These are phyloP conservation scores for Mustela nigripes DNA, from an alignment of 2,113 vertebrate species.

Conservation along the genomic window DNA sequence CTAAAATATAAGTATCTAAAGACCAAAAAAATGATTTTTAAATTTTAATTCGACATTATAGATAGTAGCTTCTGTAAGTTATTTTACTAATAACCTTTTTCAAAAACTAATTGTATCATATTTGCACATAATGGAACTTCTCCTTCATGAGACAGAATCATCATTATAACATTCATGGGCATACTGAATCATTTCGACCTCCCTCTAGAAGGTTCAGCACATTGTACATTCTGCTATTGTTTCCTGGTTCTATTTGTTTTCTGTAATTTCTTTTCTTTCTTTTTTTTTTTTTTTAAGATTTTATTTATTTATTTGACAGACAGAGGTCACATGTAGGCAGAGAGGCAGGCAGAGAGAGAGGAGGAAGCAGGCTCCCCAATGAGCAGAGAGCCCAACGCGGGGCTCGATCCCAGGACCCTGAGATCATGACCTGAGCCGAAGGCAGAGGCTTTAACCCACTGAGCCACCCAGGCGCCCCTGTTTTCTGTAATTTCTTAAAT, in stretches of 20 bases:
- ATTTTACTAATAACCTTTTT: slow-evolving; percentile 13
- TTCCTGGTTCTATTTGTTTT: background rate
- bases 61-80: background rate
- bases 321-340: too few species aligned
- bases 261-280: too few species aligned
- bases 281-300: too few species aligned
- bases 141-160: background rate
- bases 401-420: too few species aligned
- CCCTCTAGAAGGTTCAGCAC: background rate
- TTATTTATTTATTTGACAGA: too few species aligned
- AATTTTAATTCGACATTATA: slow-evolving; percentile 50
- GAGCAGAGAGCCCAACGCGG: too few species aligned
- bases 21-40: background rate
- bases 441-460: too few species aligned
- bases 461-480: too few species aligned
- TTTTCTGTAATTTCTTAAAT: background rate
- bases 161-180: background rate
- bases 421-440: too few species aligned
- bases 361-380: too few species aligned
- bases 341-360: too few species aligned
- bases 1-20: background rate
- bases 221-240: background rate
- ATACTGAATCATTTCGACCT: background rate
- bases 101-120: background rate
- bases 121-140: slow-evolving; percentile 52